Percentiles rank a stretch among this genome's conserved stretches.
Conservation (phyloP, 2,888 invertebrate genomes). For the Odontomyia ornata region DNA sequence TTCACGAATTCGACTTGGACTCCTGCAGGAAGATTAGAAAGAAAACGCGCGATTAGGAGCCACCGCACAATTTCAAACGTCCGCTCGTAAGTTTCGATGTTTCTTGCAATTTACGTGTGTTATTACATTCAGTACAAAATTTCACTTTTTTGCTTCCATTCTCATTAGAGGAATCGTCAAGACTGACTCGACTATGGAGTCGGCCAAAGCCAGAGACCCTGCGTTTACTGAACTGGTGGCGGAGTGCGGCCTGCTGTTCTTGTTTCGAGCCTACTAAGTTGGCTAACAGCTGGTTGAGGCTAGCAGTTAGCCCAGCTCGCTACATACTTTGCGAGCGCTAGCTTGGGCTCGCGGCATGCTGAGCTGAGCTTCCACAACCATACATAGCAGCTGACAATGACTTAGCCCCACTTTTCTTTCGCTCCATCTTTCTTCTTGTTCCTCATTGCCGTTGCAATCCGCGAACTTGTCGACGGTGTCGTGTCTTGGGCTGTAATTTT, state of each 20-base stretch:
- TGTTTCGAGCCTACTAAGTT: conserved; percentile 40
- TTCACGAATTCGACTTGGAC: too few species aligned
- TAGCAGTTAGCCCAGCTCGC: conserved; percentile 3
- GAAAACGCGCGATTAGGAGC: neutral
- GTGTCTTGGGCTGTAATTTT: neutral
- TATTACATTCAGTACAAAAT: conserved; percentile 38
- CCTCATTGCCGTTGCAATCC: neutral
- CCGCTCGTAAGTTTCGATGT: conserved; percentile 1
- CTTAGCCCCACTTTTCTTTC: conserved; percentile 38
- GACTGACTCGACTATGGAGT: conserved; percentile 64
- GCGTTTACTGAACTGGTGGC: conserved; percentile 24
- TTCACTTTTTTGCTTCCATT: conserved; percentile 55
- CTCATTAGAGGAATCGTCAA: conserved; percentile 65
- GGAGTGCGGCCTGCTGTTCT: conserved; percentile 27
- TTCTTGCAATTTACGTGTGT: neutral
- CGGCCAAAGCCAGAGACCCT: conserved; percentile 54
- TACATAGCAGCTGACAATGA: conserved; percentile 23
- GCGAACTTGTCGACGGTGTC: neutral
- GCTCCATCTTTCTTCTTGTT: conserved; percentile 3
- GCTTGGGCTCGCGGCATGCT: neutral
- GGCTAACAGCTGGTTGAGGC: conserved; percentile 33
- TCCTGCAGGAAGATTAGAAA: neutral
- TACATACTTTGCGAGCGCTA: neutral
- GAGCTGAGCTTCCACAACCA: conserved; percentile 8
- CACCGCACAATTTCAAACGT: neutral